A percentile compares a stretch with the other conserved stretches of the same genome.
Evolutionary conservation across 1,140 invertebrate genomes (phyloP).

Genomic region (Tribolium madens): DNA sequence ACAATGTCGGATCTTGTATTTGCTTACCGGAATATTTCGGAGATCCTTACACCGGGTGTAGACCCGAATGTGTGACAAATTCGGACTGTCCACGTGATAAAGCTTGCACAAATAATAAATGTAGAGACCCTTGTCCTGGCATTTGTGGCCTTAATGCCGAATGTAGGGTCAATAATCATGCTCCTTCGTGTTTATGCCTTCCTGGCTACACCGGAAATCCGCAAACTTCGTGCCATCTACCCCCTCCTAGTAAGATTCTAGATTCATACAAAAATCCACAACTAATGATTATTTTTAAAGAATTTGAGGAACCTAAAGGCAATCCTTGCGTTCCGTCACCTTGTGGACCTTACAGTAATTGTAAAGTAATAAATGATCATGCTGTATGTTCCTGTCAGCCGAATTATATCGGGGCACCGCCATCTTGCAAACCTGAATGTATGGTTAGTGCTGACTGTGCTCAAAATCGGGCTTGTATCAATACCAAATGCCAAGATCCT

Average conservation of each 20-base stretch:
- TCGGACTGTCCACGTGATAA: constrained; percentile 76
- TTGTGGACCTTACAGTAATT: constrained; percentile 79
- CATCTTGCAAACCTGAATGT: constrained; percentile 81
- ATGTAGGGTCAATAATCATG: constrained; percentile 80
- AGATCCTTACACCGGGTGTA: constrained; percentile 80
- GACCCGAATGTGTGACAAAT: constrained; percentile 80
- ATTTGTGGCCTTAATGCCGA: constrained; percentile 81
- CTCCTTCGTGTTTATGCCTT: constrained; percentile 80
- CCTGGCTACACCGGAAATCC: constrained; percentile 80
- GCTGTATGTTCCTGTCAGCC: constrained; percentile 79
- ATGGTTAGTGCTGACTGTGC: constrained; percentile 80
- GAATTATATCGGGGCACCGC: constrained; percentile 77
- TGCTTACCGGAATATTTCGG: constrained; percentile 80
- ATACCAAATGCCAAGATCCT: constrained; percentile 81
- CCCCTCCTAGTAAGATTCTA: constrained; percentile 69
- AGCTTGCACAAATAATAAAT: constrained; percentile 78
- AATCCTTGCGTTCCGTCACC: constrained; percentile 77
- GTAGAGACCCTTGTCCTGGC: constrained; percentile 78
- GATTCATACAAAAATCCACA: not conserved
- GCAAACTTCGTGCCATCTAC: constrained; percentile 72
- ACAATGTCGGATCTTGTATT: constrained; percentile 79
- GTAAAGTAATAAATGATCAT: constrained; percentile 73
- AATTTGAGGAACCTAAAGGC: constrained; percentile 65
- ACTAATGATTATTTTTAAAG: constrained; percentile 61
- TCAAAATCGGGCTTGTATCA: constrained; percentile 77